Conservation (phyloP, 2,113 vertebrate genomes). For the Percopsis transmontana region DNA sequence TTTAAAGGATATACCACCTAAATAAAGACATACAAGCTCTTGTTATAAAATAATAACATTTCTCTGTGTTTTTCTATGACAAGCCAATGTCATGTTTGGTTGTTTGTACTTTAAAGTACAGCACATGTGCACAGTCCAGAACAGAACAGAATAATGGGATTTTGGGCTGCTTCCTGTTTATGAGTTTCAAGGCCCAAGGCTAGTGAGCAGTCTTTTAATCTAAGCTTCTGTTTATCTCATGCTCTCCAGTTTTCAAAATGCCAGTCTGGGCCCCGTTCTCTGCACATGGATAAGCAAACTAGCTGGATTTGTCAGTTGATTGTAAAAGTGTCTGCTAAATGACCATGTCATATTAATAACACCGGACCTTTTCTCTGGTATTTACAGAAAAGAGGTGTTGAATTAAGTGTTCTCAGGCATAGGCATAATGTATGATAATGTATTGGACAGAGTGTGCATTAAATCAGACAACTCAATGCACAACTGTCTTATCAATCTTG, state of each 20-base stretch:
- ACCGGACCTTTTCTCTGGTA: too few relatives aligned
- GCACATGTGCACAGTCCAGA: slow-evolving; percentile 1
- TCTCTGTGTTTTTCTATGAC: slow-evolving; percentile 28
- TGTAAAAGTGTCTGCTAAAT: too few relatives aligned
- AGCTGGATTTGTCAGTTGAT: too few relatives aligned
- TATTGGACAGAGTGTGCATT: too few relatives aligned
- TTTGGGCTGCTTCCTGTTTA: slow-evolving; percentile 31
- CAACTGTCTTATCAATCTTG: too few relatives aligned
- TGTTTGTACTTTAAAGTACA: not conserved
- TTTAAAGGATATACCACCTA: slow-evolving; percentile 8
- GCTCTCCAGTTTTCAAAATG: slow-evolving; percentile 32
- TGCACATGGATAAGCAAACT: too few relatives aligned
- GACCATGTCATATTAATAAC: too few relatives aligned
- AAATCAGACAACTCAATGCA: too few relatives aligned
- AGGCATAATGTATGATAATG: too few relatives aligned
- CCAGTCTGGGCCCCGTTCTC: slow-evolving; percentile 1
- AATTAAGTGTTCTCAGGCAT: too few relatives aligned
- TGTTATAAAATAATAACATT: slow-evolving; percentile 34
- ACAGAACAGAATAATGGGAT: slow-evolving; percentile 17
- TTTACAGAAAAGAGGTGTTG: too few relatives aligned
- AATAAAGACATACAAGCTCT: slow-evolving; percentile 29
- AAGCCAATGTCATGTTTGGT: slow-evolving; percentile 44
- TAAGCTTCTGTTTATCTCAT: slow-evolving; percentile 37
- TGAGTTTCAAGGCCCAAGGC: slow-evolving; percentile 53
- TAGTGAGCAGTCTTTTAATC: slow-evolving; percentile 49